These are phyloP conservation scores for Tupaia chinensis DNA, from an alignment of 2,113 vertebrate species.

Conservation along the genomic window DNA sequence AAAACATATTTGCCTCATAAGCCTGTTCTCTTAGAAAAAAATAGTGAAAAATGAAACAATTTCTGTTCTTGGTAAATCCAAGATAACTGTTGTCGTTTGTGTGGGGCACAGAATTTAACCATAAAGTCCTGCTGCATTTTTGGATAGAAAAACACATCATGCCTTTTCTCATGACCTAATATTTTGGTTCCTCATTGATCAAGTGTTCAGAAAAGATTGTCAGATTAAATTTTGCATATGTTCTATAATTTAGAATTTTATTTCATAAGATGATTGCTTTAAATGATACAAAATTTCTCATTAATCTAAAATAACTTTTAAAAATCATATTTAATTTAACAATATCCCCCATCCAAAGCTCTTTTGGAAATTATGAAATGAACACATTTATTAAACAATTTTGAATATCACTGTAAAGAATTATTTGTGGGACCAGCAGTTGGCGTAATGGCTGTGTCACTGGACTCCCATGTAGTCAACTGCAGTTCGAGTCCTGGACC, in stretches of 20 bases:
- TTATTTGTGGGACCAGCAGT: not conserved
- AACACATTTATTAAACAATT: not conserved
- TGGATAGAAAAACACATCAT: too few species aligned
- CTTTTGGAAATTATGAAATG: not conserved
- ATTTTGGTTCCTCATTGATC: not conserved
- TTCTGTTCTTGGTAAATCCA: not conserved
- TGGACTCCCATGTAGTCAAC: too few species aligned
- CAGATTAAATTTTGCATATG: not conserved
- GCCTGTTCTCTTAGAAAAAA: not conserved
- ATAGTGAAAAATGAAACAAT: not conserved
- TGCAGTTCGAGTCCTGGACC: too few species aligned
- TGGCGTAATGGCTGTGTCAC: too few species aligned
- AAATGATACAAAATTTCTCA: not conserved
- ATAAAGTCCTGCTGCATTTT: not conserved
- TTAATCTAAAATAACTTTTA: not conserved
- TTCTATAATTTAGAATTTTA: not conserved
- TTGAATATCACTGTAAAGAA: not conserved
- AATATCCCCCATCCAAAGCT: not conserved
- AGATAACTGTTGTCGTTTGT: not conserved
- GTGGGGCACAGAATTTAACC: not conserved
- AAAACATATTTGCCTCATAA: not conserved
- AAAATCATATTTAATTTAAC: not conserved
- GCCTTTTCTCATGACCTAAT: not conserved
- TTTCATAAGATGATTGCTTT: not conserved
- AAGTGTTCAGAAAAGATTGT: not conserved